Percentiles rank a stretch among this genome's conserved stretches.
These are phyloP conservation scores for Empidonax traillii DNA, from an alignment of 2,113 vertebrate genomes.

Conservation along the genomic window DNA sequence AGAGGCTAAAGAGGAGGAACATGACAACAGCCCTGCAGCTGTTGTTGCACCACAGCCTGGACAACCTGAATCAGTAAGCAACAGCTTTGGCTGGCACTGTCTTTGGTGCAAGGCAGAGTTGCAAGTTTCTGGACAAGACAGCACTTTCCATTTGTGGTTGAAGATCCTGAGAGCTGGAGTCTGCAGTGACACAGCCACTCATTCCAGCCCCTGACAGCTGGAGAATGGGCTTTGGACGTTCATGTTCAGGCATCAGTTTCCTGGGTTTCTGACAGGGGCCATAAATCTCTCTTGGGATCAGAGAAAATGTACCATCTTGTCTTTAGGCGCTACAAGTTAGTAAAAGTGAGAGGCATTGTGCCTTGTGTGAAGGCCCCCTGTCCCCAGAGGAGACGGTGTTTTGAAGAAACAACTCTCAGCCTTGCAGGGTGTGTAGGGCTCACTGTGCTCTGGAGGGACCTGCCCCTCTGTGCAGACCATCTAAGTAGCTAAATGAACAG, in stretches of 20 bases:
- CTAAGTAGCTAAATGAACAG: no score
- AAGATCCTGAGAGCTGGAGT: background rate
- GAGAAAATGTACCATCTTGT: background rate
- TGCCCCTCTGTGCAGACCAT: background rate
- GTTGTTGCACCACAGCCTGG: slow-evolving; percentile 93
- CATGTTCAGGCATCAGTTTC: background rate
- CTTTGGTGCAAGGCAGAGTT: background rate
- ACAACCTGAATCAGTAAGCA: slow-evolving; percentile 94
- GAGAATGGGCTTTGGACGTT: background rate
- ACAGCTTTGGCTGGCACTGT: background rate
- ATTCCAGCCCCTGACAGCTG: background rate
- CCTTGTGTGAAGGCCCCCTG: background rate
- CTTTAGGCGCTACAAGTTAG: background rate
- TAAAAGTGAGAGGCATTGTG: background rate
- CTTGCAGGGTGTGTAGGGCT: background rate
- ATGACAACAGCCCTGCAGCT: slow-evolving; percentile 87
- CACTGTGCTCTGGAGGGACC: background rate
- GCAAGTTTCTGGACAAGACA: background rate
- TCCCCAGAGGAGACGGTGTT: background rate
- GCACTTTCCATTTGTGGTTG: background rate
- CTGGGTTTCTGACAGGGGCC: background rate
- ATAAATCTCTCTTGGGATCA: background rate
- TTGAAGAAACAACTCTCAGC: background rate
- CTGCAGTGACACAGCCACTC: background rate
- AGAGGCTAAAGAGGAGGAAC: slow-evolving; percentile 87